These are phyloP conservation scores for Pholis gunnellus DNA, from an alignment of 2,113 vertebrate genomes.

Conservation along the genomic window DNA sequence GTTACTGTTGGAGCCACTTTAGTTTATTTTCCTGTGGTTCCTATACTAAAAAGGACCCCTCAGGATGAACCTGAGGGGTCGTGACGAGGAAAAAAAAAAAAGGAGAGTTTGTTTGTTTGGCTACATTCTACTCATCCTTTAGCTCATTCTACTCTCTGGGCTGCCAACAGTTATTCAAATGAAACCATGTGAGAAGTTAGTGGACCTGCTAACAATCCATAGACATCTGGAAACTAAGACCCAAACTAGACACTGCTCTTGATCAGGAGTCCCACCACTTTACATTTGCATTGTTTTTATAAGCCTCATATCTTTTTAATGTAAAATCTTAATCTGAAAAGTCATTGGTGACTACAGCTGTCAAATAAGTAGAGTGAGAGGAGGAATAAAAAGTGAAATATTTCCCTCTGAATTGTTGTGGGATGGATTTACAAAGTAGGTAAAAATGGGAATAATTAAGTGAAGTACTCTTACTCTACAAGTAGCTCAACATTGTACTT, in stretches of 20 bases:
- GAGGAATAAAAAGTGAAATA: not conserved
- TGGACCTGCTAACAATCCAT: not conserved
- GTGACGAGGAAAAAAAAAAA: too few relatives aligned
- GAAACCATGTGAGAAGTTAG: not conserved
- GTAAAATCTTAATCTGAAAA: not conserved
- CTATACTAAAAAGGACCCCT: not conserved
- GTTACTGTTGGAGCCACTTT: not conserved
- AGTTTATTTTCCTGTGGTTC: not conserved
- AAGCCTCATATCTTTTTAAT: not conserved
- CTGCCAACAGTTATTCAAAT: not conserved
- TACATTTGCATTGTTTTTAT: not conserved
- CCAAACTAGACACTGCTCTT: not conserved
- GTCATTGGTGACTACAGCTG: not conserved
- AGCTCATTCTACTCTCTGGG: not conserved
- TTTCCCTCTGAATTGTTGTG: not conserved
- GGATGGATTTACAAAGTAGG: too few relatives aligned
- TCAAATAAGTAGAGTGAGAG: not conserved
- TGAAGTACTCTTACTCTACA: not conserved
- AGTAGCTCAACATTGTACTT: not conserved
- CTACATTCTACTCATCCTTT: not conserved
- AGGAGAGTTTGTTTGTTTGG: not conserved
- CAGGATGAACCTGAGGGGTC: not conserved
- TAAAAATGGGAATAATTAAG: not conserved
- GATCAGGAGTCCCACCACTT: not conserved
- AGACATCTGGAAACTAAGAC: not conserved